Base-by-base conservation (phyloP, 1,140 invertebrate species). In the Trichonephila inaurata region DNA sequence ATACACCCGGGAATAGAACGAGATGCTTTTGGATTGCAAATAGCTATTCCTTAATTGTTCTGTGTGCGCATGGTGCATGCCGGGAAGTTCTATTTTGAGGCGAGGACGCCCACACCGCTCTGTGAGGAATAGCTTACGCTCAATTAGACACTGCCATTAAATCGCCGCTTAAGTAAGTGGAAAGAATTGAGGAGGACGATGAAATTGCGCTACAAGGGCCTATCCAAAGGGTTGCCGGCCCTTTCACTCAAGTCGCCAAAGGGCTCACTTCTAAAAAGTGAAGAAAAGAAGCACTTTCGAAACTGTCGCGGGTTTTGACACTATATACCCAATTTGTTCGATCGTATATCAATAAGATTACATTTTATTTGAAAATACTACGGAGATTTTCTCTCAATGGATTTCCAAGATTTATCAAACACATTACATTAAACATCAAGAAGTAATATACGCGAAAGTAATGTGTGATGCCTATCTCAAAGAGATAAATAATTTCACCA, bases 131-230 rank as follows among this genome's bases (percentile, higher is more conserved):
- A 40, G 51, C 61, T 89, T 89, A 64, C 24, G 72, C 72, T 62
- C 89, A 91, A 91, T 91, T 91, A 91, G 89, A 16, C 24, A 12
- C 40, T 40, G 62, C 66, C 72, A 89, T 89, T 89, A 91, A 82
- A 82, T 91, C 77, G 18, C 19, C 61, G 89, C 69, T 82, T 44
- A 91, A 91, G 89, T 91, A 44, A 64, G 72, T 60, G 89, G 89
- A 91, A 91, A 91, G 89, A 91, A 91, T 82, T 82, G 89, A 14
- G 60, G 18, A n/a, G 28, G 89, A 40, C 60, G 88, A 60, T n/a
- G 58, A 21, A 24, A 85, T 61, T 60, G 58, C 44, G 51, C 28
- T 24, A 24, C 28, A 44, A 81, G 51, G 51, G 51, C 58, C 8
- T 21, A 10, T 6, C 4, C 21, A 14, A 40, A 85, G 51, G 83